phyloP scores from a whole-genome alignment of 2,113 vertebrate genomes.

The Holacanthus passer region DNA sequence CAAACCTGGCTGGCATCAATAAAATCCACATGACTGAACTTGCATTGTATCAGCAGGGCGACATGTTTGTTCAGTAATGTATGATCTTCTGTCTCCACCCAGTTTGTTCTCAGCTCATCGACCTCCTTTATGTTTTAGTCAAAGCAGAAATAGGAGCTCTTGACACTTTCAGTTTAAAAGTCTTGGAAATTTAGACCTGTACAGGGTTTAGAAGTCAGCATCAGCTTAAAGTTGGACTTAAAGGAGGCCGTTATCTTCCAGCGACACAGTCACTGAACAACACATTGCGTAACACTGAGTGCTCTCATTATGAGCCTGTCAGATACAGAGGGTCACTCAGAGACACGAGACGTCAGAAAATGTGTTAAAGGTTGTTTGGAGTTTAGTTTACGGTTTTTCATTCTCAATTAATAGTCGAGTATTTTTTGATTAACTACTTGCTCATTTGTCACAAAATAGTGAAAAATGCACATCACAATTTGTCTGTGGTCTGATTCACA shows the following conservation, averaged over 20 bases:
- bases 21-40: background rate
- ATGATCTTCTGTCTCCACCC: background rate
- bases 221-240: background rate
- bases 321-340: background rate
- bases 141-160: background rate
- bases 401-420: background rate
- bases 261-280: background rate
- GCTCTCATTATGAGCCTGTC: background rate
- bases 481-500: background rate
- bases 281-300: background rate
- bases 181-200: background rate
- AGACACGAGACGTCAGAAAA: no score
- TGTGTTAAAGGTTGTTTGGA: background rate
- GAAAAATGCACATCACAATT: background rate
- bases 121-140: background rate
- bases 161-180: background rate
- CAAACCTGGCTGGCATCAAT: background rate
- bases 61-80: conserved; percentile 7
- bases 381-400: background rate
- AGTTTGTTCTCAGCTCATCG: background rate
- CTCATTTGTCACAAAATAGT: background rate
- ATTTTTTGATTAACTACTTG: background rate
- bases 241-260: background rate
- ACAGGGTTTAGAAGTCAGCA: background rate
- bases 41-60: background rate